A percentile compares a stretch with the other conserved stretches of the same genome.
These are phyloP conservation scores for Ennomos erosarius DNA, from an alignment of 2,888 invertebrate species.

Conservation along the genomic window DNA sequence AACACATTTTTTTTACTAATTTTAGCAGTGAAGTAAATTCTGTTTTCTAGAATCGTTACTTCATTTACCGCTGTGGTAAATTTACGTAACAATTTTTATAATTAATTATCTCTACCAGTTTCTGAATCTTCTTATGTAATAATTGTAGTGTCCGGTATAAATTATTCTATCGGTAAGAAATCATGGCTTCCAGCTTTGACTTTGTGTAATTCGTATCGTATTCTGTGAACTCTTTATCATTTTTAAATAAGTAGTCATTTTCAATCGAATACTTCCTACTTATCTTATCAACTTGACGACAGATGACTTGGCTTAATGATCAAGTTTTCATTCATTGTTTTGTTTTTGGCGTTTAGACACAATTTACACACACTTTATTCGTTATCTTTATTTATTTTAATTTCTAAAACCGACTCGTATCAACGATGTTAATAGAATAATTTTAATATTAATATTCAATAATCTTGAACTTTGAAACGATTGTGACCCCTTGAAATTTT, in stretches of 20 bases:
- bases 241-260: constrained; percentile 14
- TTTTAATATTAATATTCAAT: constrained; percentile 60
- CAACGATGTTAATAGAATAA: constrained; percentile 51
- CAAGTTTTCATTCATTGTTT: constrained; percentile 20
- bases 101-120: constrained; percentile 6
- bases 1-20: too few species aligned
- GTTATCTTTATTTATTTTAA: constrained; percentile 50
- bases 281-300: constrained; percentile 19
- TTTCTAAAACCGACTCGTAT: constrained; percentile 49
- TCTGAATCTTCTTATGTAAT: constrained; percentile 8
- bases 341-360: constrained; percentile 17
- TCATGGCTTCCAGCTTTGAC: constrained; percentile 17
- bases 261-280: constrained; percentile 24
- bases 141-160: neutral
- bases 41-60: constrained; percentile 6
- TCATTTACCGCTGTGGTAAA: constrained; percentile 12
- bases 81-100: constrained; percentile 16
- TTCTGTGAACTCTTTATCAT: constrained; percentile 26
- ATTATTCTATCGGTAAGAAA: constrained; percentile 11
- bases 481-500: constrained; percentile 57
- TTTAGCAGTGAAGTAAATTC: neutral
- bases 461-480: constrained; percentile 51
- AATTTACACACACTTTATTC: constrained; percentile 20
- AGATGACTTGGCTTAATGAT: constrained; percentile 2
- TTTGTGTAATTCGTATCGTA: constrained; percentile 19